Evolutionary conservation across 2,797 vertebrate genomes (phyloP), one percentile per base, ranked within the genome.

Genomic region (Rhincodon typus): DNA sequence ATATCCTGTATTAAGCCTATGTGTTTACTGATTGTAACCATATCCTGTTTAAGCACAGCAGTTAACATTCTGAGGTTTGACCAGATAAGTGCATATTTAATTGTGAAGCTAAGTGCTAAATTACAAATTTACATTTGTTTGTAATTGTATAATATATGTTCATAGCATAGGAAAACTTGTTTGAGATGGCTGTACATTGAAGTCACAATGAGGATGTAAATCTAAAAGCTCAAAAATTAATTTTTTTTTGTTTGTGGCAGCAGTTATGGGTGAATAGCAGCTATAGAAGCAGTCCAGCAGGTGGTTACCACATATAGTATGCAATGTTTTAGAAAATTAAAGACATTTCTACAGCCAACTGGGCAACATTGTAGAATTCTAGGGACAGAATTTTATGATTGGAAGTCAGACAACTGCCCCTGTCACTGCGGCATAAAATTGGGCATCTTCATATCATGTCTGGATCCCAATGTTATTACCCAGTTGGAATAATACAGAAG

Each of bases 31-130:
- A 34, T 62, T 57, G 6, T 90, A 53, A 66, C 88, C 88, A n/a
- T 66, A 91, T 91, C 88, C 88, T 91, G 88, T 66, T 84, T 84
- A 46, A 84, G 42, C 82, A 84, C 2, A n/a, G 62, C 88, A 66
- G 62, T 91, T n/a, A 21, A 66, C 15, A 62, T 91, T 90, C 50
- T 62, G 88, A 66, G 30, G 25, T 91, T 91, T 91, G 62, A 66
- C 88, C 57, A 91, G 50, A 90, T 34, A 25, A 82, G n/a, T 38
- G 17, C 19, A 34, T 90, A 62, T 27, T 53, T 90, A 3, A 62
- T 42, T 82, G 53, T 62, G 57, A 34, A 90, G 57, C 34, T 34
- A 66, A 91, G 34, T 91, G 57, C 30, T 77, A 27, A 77, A 19
- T 4, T 62, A 91, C 27, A 91, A 34, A 66, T n/a, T 62, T 53